Evolutionary conservation across 2,888 invertebrate species (phyloP).

Genomic region (Scaeva pyrastri): DNA sequence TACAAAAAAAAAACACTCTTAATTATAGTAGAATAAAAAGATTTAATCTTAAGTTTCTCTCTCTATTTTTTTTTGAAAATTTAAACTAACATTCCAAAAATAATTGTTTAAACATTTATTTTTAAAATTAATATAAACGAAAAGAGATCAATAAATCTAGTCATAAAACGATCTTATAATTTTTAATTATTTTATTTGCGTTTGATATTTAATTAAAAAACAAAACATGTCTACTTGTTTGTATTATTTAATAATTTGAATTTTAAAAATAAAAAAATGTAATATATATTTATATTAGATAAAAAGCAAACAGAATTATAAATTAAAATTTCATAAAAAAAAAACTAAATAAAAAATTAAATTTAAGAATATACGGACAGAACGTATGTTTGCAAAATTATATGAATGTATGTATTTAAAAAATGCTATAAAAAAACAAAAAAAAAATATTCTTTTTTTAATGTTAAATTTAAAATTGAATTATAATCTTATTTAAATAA

Average conservation of each 20-base stretch:
- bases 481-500: conserved; percentile 69
- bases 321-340: conserved; percentile 36
- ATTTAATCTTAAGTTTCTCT: conserved; percentile 49
- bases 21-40: conserved; percentile 61
- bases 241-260: conserved; percentile 18
- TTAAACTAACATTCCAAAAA: conserved; percentile 18
- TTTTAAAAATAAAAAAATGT: conserved; percentile 11
- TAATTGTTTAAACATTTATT: conserved; percentile 35
- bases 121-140: neutral
- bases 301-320: conserved; percentile 26
- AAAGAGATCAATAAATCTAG: conserved; percentile 49
- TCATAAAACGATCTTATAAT: conserved; percentile 48
- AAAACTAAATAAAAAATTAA: conserved; percentile 18
- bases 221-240: conserved; percentile 9
- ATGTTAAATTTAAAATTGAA: conserved; percentile 69
- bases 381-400: conserved; percentile 35
- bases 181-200: conserved; percentile 22
- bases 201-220: conserved; percentile 49
- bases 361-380: conserved; percentile 23
- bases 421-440: conserved; percentile 45
- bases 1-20: conserved; percentile 33
- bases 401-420: conserved; percentile 64
- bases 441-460: conserved; percentile 50
- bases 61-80: neutral
- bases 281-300: conserved; percentile 40